These are phyloP conservation scores for Ypsolopha scabrella DNA, from an alignment of 2,888 invertebrate species.

Conservation along the genomic window DNA sequence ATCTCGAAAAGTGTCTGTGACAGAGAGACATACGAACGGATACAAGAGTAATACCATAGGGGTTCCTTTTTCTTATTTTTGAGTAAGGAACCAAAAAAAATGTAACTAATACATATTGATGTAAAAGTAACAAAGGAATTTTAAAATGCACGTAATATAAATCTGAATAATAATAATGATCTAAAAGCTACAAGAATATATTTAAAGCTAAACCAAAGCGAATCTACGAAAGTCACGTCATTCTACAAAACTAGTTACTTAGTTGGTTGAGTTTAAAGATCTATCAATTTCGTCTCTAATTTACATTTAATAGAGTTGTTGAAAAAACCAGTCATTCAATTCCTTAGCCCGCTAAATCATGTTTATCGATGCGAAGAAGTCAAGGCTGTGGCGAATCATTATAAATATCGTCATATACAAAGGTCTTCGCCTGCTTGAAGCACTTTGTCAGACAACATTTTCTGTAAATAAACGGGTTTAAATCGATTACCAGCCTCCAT, in stretches of 20 bases:
- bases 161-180: too few relatives aligned
- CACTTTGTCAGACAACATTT: conserved; percentile 4
- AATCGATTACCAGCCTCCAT: conserved; percentile 5
- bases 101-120: too few relatives aligned
- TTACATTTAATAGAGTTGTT: conserved; percentile 35
- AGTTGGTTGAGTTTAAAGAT: conserved; percentile 10
- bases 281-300: conserved; percentile 38
- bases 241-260: neutral
- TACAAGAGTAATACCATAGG: too few relatives aligned
- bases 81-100: too few relatives aligned
- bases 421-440: conserved; percentile 5
- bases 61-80: too few relatives aligned
- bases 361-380: conserved; percentile 15
- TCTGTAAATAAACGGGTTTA: conserved; percentile 3
- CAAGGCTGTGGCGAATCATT: conserved; percentile 27
- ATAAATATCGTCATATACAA: conserved; percentile 6
- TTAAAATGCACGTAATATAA: too few relatives aligned
- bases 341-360: conserved; percentile 9
- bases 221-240: neutral
- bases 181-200: too few relatives aligned
- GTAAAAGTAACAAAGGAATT: too few relatives aligned
- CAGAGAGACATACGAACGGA: too few relatives aligned
- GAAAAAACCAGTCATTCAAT: conserved; percentile 23
- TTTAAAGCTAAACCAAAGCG: neutral
- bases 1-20: too few relatives aligned